Percentiles rank a stretch among this genome's conserved stretches.
Conservation (phyloP, 2,113 vertebrate species). For the Nestor notabilis region DNA sequence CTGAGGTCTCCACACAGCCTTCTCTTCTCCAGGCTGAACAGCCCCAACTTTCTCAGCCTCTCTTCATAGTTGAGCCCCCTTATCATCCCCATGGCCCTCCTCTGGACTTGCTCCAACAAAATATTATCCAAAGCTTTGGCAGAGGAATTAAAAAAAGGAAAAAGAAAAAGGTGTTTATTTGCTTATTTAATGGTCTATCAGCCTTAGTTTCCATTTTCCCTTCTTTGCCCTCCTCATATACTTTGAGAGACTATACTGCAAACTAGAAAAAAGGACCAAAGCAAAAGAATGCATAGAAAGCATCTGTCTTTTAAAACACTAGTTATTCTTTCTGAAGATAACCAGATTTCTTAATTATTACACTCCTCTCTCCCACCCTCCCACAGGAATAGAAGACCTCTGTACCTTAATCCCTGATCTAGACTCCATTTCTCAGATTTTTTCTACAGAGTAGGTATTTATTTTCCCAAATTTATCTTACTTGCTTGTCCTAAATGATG, state of each 20-base stretch:
- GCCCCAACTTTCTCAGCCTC: background rate
- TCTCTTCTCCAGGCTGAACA: background rate
- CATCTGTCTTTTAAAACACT: background rate
- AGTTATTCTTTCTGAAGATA: background rate
- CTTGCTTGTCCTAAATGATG: background rate
- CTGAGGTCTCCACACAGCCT: background rate
- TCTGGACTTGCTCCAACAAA: background rate
- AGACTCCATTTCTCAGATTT: background rate
- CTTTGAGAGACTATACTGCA: background rate
- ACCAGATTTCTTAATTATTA: background rate
- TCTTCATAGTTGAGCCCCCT: background rate
- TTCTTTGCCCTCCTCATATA: background rate
- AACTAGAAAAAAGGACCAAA: background rate
- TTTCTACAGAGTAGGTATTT: background rate
- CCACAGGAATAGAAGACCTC: background rate
- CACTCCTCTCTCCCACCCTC: background rate
- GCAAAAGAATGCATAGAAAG: background rate
- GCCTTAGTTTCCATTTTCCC: background rate
- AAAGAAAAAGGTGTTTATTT: background rate
- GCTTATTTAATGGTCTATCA: background rate
- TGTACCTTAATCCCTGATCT: background rate
- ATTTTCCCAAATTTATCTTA: background rate
- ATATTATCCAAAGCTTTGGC: background rate
- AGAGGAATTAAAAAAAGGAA: background rate
- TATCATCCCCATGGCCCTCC: background rate